Percentiles rank a stretch among this genome's conserved stretches.
Conservation (phyloP, 92 coral and sea anemone species). For the Porites cylindrica region DNA sequence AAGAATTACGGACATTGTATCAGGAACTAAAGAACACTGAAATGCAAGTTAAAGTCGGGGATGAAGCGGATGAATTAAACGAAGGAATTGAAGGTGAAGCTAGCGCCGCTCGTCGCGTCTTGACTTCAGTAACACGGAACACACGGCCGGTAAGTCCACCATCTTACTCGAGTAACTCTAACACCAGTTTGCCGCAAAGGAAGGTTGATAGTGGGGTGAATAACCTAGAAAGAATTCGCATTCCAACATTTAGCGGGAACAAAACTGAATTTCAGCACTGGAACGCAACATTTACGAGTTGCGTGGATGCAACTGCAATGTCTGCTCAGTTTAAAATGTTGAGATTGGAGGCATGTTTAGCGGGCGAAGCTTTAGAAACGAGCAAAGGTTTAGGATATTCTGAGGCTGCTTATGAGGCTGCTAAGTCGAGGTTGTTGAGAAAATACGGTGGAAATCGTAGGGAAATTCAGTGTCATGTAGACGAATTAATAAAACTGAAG, state of each 20-base stretch:
- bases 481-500: no score
- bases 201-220: conserved; percentile 23
- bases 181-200: conserved; percentile 18
- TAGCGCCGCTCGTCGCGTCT: conserved; percentile 22
- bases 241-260: conserved; percentile 61
- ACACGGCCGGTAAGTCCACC: conserved; percentile 32
- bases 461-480: no score
- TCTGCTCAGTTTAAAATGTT: conserved; percentile 77
- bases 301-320: conserved; percentile 68
- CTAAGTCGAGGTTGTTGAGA: no score
- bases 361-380: no score
- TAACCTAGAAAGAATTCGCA: conserved; percentile 50
- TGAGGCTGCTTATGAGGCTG: no score
- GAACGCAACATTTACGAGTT: conserved; percentile 65
- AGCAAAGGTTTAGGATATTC: no score
- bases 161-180: conserved; percentile 12
- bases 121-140: conserved; percentile 11
- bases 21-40: conserved; percentile 38
- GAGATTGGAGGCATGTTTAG: conserved; percentile 58
- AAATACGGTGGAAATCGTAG: no score
- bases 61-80: conserved; percentile 24
- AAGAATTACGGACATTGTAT: conserved; percentile 39
- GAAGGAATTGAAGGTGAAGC: conserved; percentile 28
- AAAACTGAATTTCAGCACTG: conserved; percentile 63
- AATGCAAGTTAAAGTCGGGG: conserved; percentile 45